Evolutionary conservation across 2,113 vertebrate genomes (phyloP), one percentile per base, ranked within the genome.

Genomic region (Phocoena phocoena): DNA sequence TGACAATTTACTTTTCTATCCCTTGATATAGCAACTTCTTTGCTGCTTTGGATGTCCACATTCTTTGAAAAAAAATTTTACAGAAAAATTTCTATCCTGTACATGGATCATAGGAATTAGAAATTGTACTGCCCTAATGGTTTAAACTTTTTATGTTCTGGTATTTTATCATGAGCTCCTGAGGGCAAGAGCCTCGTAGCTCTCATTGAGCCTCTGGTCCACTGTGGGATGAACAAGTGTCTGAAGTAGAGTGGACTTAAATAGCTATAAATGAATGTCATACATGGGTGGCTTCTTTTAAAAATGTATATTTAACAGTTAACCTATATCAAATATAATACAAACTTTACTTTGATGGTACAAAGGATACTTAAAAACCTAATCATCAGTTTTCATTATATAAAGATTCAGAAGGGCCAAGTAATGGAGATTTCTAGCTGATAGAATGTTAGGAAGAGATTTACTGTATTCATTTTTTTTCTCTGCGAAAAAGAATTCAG

Each of bases 311-410:
- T 60, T 41, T 58, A 84, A 31, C 12, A 60, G 17, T 62, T 88
- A 85, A 71, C 85, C 55, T 96, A 5, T 88, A 90, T 60, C 23
- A 76, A 63, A 68, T 94, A 81, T 14, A 73, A 71, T 81, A 96
- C 87, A 70, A 55, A 55, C 6, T 71, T 88, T 28, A 79, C 33
- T 86, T 86, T 82, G 65, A 44, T 25, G 14, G 21, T 38, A 25
- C 23, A 74, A 82, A 92, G 50, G 41, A 28, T 38, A 38, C 6
- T 36, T 41, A 79, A 68, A 93, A 79, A 33, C 12, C 2, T 38
- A 79, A 65, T 38, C 2, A 81, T 77, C 44, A 33, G 8, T 89
- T 92, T 89, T 79, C 38, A n/a, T 80, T 68, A 21, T n/a, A 41
- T 20, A 70, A 47, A 91, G n/a, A 88, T 73, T 55, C 33, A 38